phyloP scores from a whole-genome alignment of 2,113 vertebrate genomes.

The Sinocyclocheilus grahami region DNA sequence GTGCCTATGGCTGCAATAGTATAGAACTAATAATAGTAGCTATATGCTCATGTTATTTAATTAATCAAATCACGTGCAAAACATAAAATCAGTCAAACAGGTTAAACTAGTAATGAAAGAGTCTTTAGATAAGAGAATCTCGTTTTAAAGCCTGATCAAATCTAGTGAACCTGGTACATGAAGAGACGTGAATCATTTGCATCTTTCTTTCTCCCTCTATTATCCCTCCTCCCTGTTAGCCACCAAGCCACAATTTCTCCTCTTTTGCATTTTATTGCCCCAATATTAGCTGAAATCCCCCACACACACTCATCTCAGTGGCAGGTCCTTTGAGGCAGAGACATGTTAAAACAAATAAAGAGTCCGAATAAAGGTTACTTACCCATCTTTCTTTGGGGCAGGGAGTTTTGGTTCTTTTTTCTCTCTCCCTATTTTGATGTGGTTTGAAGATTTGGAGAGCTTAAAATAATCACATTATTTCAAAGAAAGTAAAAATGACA shows the following conservation, averaged over 20 bases:
- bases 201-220: not conserved
- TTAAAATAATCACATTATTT: slow-evolving; percentile 1
- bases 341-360: not conserved
- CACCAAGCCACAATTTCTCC: slow-evolving; percentile 10
- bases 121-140: not conserved
- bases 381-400: not conserved
- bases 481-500: not conserved
- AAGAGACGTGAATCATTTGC: not conserved
- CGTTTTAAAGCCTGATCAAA: not conserved
- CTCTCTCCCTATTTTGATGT: not conserved
- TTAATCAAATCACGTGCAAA: not conserved
- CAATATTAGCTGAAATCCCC: slow-evolving; percentile 41
- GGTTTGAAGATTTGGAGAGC: not conserved
- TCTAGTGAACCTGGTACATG: not conserved
- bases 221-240: slow-evolving; percentile 25
- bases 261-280: slow-evolving; percentile 57
- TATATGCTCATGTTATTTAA: not conserved
- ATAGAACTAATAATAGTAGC: not conserved
- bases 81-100: slow-evolving; percentile 1
- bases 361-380: not conserved
- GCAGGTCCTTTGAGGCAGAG: slow-evolving; percentile 22
- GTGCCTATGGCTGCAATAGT: not conserved
- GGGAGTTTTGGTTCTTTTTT: slow-evolving; percentile 6
- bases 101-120: not conserved
- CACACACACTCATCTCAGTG: not conserved